Evolutionary conservation across 2,797 vertebrate genomes (phyloP).

Genomic region (Furcifer pardalis): DNA sequence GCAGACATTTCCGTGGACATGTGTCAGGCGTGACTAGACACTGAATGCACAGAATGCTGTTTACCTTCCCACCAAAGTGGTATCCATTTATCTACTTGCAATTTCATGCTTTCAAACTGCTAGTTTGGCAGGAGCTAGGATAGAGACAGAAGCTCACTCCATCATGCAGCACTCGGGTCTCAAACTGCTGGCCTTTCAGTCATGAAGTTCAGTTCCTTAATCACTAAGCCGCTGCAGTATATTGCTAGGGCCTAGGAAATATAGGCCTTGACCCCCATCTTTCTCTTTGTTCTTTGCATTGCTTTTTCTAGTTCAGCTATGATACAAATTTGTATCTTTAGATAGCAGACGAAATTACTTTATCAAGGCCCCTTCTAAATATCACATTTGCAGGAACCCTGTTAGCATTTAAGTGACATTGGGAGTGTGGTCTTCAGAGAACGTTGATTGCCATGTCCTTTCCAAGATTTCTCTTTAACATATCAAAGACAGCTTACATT

Average conservation of each 20-base stretch:
- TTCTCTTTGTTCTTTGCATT: neutral
- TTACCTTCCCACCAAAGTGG: no score
- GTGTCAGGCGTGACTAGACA: no score
- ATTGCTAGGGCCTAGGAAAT: neutral
- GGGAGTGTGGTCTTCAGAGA: neutral
- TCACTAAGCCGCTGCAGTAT: no score
- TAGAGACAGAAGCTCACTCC: no score
- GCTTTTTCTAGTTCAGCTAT: neutral
- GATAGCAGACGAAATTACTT: neutral
- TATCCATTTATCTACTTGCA: no score
- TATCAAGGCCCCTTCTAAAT: neutral
- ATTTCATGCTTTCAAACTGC: no score
- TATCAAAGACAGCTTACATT: conserved; percentile 42
- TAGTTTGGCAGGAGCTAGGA: no score
- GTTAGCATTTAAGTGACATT: conserved; percentile 3
- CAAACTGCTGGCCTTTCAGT: no score
- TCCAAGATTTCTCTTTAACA: conserved; percentile 32
- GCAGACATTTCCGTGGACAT: no score
- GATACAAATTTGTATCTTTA: neutral
- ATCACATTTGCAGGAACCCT: conserved; percentile 21
- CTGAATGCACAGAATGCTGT: no score
- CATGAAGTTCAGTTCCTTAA: no score
- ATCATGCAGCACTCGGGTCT: no score
- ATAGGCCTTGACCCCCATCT: neutral
- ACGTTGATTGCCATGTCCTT: conserved; percentile 20